Evolutionary conservation across 2,113 vertebrate species (phyloP), one percentile per base, ranked within the genome.

Genomic region (Bufo gargarizans): DNA sequence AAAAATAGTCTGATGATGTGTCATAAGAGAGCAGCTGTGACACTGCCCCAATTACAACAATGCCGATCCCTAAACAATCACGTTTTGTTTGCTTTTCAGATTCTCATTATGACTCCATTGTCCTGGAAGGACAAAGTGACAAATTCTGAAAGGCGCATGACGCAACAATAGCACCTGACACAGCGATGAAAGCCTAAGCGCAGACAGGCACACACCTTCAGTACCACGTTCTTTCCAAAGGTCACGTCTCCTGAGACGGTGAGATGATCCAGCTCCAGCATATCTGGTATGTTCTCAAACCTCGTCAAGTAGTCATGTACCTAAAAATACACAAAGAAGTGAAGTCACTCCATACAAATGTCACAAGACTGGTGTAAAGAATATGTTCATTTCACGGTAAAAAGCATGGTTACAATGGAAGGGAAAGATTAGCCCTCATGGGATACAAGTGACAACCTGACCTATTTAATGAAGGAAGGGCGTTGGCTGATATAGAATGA

Each of bases 201-300:
- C 1, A 17, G 14, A 19, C 1, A 9, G 47, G n/a, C n/a, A 89
- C 93, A 92, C 74, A 98, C 98, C 97, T 99, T 99, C 90, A 99
- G 93, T 6, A 96, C 96, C 87, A 99, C 98, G 1, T 98, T 96
- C 90, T 99, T 99, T 85, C 98, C 98, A 89, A 99, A 98, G 3
- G 98, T 99, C 90, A 99, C 98, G 82, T 99, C 98, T 90, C 98
- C 98, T 16, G 98, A 99, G 88, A 99, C 98, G 0, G 98, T 99
- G 84, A 99, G 97, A 91, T 99, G 98, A 94, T 99, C 98, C 89
- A 99, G 93, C 94, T 99, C 98, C 92, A 99, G 95, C 96, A 99
- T 97, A 91, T 99, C 98, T 1, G 98, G 98, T 91, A 99, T 99
- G 93, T 97, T 99, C 94, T 99, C 98, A 89, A 99, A 98, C 84